Base-by-base conservation (phyloP, 2,888 invertebrate genomes). In the Scaptomyza polygonia region DNA sequence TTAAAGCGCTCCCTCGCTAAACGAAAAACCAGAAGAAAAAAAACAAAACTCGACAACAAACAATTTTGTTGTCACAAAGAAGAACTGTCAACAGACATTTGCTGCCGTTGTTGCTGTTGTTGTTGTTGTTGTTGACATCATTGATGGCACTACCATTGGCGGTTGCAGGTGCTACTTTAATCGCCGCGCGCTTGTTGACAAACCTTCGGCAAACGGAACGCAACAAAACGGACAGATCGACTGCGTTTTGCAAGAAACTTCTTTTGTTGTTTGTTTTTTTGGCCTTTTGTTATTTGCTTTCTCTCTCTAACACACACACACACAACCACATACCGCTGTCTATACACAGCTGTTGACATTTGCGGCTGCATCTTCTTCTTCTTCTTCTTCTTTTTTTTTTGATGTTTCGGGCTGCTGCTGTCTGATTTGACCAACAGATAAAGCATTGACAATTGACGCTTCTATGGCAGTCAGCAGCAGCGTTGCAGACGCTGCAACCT, bases 11-110 rank as follows among this genome's bases (percentile, higher is more conserved):
- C 30, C 40, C 9, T 48, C 42, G 12, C 34, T 18, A 2, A 12
- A 8, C 18, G 5, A 16, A 39, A 42, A n/a, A n/a, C n/a, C 34
- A 25, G n/a, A 11, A 21, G 21, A 30, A 32, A 43, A 54, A 42
- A 29, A 54, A 44, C 40, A 66, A 47, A 73, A 74, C 21, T 61
- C 59, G 66, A 74, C 82, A 81, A 74, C 85, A 85, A 85, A 79
- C 82, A 82, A 82, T 82, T 85, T 82, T 82, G 85, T 81, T 82
- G 82, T 82, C 82, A 85, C 71, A 85, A 82, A 82, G 68, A 71
- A 63, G 71, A 82, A 83, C 83, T 83, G 80, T 83, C 83, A 85
- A 82, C 86, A 79, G 72, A 59, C 57, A 51, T 48, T 32, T n/a
- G n/a, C n/a, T n/a, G n/a, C n/a, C n/a, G 52, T 30, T 11, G 62